Evolutionary conservation across 1,140 invertebrate genomes (phyloP), one percentile per base, ranked within the genome.

Genomic region (Pseudomyrmex flavicornis): DNA sequence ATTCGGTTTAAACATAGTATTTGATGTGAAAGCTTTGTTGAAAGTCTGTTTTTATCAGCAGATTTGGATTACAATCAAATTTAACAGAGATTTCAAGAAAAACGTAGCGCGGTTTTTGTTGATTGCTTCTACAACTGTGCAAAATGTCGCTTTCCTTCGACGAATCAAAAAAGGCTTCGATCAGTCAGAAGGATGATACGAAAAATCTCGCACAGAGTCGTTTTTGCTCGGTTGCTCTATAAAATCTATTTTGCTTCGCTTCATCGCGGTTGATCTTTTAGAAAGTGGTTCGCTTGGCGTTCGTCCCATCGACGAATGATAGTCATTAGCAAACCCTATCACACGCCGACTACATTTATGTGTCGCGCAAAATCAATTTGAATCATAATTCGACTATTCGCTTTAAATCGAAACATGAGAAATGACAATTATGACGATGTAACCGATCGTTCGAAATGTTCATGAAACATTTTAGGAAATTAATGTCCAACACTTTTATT

Each of bases 251-350:
- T 52, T 4, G 62, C 52, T 8, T 69, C 35, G 20, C 52, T 48
- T 48, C 54, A 59, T 52, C n/a, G 74, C 48, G 26, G 17, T 79
- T 50, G 20, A 58, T 79, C 54, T 79, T 22, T 22, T 79, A 80
- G 76, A 80, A 80, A 80, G 76, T 80, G 66, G 66, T 80, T 80
- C 76, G 26, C 62, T n/a, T 77, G 20, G 48, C 17, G 44, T 68
- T 77, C 56, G 76, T 61, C 54, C 54, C 10, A 44, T 4, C 44
- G 20, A 59, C 2, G 15, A 7, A 77, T 68, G 20, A 79, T 44
- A 59, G 44, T 69, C 44, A 72, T 80, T 61, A 59, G 66, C 48
- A 72, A 80, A 50, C 70, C 20, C 46, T 35, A 72, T 72, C 76
- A 80, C 76, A 80, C 66, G 54, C 20, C 54, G 66, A 3, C 20